Evolutionary conservation across 1,140 invertebrate species (phyloP).

Genomic region (Pachyrhynchus sulphureomaculatus): DNA sequence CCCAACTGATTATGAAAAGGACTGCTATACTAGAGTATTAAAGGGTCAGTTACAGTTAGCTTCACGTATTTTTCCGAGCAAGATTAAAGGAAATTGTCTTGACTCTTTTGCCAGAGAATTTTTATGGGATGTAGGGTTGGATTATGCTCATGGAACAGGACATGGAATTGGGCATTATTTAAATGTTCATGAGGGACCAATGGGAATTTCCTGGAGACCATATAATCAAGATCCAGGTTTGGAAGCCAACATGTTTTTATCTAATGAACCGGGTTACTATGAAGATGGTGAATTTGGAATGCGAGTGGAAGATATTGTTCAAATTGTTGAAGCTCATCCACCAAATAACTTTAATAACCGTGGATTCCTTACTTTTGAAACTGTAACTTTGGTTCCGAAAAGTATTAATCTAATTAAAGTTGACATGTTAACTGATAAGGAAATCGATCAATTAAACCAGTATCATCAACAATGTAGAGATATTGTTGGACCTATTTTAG

Average conservation of each 20-base stretch:
- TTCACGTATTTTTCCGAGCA: constrained; percentile 75
- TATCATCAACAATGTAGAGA: constrained; percentile 75
- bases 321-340: constrained; percentile 64
- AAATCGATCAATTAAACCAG: constrained; percentile 75
- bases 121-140: constrained; percentile 92
- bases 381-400: constrained; percentile 91
- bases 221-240: constrained; percentile 81
- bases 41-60: constrained; percentile 86
- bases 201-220: constrained; percentile 74
- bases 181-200: constrained; percentile 95
- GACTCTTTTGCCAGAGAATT: constrained; percentile 83
- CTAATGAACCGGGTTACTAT: constrained; percentile 88
- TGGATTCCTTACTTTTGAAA: constrained; percentile 86
- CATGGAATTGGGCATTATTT: constrained; percentile 95
- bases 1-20: constrained; percentile 75
- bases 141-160: constrained; percentile 96
- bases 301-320: constrained; percentile 88
- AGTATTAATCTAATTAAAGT: constrained; percentile 84
- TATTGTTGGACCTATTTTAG: constrained; percentile 69
- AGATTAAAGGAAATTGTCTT: constrained; percentile 81
- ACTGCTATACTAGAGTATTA: constrained; percentile 91
- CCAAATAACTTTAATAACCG: constrained; percentile 70
- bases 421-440: constrained; percentile 74
- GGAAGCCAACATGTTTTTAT: constrained; percentile 86
- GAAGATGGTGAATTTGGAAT: constrained; percentile 87